Conservation (phyloP, 1,140 invertebrate genomes). For the Meteorus sp. region DNA sequence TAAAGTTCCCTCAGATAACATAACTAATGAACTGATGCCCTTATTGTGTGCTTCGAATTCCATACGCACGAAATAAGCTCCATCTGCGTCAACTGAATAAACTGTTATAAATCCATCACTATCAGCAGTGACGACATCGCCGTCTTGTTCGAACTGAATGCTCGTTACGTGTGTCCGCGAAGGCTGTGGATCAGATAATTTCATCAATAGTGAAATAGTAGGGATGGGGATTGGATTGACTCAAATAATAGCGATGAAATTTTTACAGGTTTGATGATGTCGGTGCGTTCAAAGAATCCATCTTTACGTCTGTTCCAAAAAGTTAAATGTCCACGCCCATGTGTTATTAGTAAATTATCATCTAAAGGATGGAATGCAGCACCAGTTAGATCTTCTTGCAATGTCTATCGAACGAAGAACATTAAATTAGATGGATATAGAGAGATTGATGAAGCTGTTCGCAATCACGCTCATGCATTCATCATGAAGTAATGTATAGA, state of each 20-base stretch:
- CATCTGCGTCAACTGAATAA: conserved; percentile 87
- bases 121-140: conserved; percentile 91
- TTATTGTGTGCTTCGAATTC: conserved; percentile 89
- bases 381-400: conserved; percentile 86
- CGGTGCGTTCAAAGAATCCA: conserved; percentile 84
- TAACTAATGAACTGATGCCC: conserved; percentile 81
- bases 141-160: conserved; percentile 89
- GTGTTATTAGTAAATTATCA: conserved; percentile 89
- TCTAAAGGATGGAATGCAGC: conserved; percentile 92
- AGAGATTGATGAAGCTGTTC: too few relatives aligned
- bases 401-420: conserved; percentile 61
- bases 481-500: neutral
- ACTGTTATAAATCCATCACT: conserved; percentile 93
- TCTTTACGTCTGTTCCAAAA: conserved; percentile 91
- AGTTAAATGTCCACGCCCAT: conserved; percentile 88
- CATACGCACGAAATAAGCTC: conserved; percentile 83
- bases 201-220: too few relatives aligned
- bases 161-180: conserved; percentile 80
- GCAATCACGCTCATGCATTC: too few relatives aligned
- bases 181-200: conserved; percentile 60
- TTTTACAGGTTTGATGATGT: conserved; percentile 80
- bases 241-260: conserved; percentile 15
- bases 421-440: neutral
- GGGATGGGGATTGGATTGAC: too few relatives aligned
- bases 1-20: conserved; percentile 86